Percentiles rank a stretch among this genome's conserved stretches.
phyloP scores from a whole-genome alignment of 1,140 invertebrate genomes.

The Magallana gigas region DNA sequence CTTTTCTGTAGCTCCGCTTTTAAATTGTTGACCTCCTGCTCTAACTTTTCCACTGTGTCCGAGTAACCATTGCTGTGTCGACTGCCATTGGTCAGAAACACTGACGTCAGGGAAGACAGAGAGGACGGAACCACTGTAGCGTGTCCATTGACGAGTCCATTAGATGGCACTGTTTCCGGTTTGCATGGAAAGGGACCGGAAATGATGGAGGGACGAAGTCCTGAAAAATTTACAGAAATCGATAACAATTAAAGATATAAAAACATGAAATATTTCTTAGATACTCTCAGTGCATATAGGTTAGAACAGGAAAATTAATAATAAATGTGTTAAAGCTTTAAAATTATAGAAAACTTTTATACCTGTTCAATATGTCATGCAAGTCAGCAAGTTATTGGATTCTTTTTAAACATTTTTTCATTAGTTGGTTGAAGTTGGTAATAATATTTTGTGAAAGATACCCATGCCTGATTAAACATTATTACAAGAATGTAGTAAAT shows the following conservation, averaged over 20 bases:
- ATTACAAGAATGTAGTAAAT: not conserved
- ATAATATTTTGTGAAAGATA: too few relatives aligned
- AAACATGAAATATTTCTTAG: too few relatives aligned
- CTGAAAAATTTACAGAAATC: conserved; percentile 42
- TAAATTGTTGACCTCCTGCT: conserved; percentile 80
- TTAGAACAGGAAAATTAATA: too few relatives aligned
- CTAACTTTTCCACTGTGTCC: conserved; percentile 59
- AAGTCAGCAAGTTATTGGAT: too few relatives aligned
- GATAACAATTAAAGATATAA: too few relatives aligned
- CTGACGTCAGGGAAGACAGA: conserved; percentile 28
- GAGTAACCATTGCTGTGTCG: conserved; percentile 2
- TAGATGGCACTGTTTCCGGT: not conserved
- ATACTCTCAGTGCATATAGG: too few relatives aligned
- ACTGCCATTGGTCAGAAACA: conserved; percentile 43
- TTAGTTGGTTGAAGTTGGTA: too few relatives aligned
- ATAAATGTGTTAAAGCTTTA: too few relatives aligned
- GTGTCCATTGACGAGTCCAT: conserved; percentile 51
- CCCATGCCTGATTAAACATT: too few relatives aligned
- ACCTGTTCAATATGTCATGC: too few relatives aligned
- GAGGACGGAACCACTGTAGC: conserved; percentile 21
- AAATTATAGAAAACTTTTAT: too few relatives aligned
- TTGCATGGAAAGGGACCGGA: conserved; percentile 57
- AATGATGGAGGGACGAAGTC: conserved; percentile 62
- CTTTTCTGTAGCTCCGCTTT: conserved; percentile 80
- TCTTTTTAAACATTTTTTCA: too few relatives aligned